Evolutionary conservation across 2,797 vertebrate species (phyloP).

Genomic region (Acanthiza pusilla): DNA sequence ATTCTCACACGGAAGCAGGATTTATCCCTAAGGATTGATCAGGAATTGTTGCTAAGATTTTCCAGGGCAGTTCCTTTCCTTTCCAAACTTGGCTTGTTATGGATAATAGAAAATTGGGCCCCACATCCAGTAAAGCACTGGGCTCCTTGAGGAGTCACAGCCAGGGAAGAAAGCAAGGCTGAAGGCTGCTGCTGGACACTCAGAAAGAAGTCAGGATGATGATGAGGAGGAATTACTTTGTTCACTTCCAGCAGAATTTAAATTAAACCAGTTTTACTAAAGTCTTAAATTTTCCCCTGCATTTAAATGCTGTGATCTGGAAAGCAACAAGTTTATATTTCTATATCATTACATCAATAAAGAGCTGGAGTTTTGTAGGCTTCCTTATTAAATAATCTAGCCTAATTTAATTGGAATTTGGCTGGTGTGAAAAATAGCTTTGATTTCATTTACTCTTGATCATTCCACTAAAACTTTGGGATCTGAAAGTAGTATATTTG

Average conservation of each 20-base stretch:
- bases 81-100: not conserved
- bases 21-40: not conserved
- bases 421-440: not conserved
- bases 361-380: not conserved
- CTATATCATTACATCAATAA: not conserved
- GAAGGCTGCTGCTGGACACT: not conserved
- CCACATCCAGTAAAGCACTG: not conserved
- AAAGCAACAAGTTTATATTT: conserved; percentile 10
- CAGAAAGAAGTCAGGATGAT: not conserved
- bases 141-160: not conserved
- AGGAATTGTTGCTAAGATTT: not conserved
- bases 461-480: conserved; percentile 17
- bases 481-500: conserved; percentile 14
- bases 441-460: conserved; percentile 22
- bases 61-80: not conserved
- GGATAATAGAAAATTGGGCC: not conserved
- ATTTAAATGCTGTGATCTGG: not conserved
- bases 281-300: not conserved
- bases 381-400: conserved; percentile 7
- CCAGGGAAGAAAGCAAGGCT: not conserved
- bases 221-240: not conserved
- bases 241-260: not conserved
- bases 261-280: not conserved
- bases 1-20: not conserved
- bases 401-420: conserved; percentile 10